Percentiles rank a stretch among this genome's conserved stretches.
Conservation (phyloP, 2,888 invertebrate species). For the Dendrolimus houi region DNA sequence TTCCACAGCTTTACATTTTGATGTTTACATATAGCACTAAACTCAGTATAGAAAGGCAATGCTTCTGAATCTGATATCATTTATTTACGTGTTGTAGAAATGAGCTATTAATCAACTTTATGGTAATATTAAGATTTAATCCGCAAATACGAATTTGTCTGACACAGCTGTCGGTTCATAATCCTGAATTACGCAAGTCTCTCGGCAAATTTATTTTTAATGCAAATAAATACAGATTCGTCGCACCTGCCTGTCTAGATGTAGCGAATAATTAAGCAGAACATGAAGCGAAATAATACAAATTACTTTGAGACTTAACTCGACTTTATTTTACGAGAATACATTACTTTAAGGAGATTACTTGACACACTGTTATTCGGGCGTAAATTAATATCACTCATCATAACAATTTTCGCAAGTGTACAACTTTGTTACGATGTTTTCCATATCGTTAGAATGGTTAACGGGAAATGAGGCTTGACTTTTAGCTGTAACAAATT, state of each 20-base stretch:
- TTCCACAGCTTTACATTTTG: too few species aligned
- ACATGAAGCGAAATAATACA: slow-evolving; percentile 66
- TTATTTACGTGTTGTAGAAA: background rate
- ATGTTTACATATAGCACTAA: too few species aligned
- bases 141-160: slow-evolving; percentile 57
- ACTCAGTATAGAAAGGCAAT: too few species aligned
- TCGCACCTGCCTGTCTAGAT: slow-evolving; percentile 66
- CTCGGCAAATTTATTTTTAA: slow-evolving; percentile 66
- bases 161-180: slow-evolving; percentile 63
- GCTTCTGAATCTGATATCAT: background rate
- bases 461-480: background rate
- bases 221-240: slow-evolving; percentile 71
- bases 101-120: slow-evolving; percentile 46
- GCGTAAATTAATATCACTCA: slow-evolving; percentile 26
- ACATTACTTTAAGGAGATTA: slow-evolving; percentile 48
- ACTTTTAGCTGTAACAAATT: background rate
- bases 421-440: background rate
- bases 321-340: slow-evolving; percentile 53
- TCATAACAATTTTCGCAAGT: background rate
- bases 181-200: slow-evolving; percentile 62
- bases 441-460: background rate
- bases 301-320: slow-evolving; percentile 61
- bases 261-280: slow-evolving; percentile 65
- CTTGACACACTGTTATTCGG: slow-evolving; percentile 33
- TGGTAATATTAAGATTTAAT: slow-evolving; percentile 57